These are phyloP conservation scores for Bemisia tabaci DNA, from an alignment of 1,140 invertebrate genomes.

Conservation along the genomic window DNA sequence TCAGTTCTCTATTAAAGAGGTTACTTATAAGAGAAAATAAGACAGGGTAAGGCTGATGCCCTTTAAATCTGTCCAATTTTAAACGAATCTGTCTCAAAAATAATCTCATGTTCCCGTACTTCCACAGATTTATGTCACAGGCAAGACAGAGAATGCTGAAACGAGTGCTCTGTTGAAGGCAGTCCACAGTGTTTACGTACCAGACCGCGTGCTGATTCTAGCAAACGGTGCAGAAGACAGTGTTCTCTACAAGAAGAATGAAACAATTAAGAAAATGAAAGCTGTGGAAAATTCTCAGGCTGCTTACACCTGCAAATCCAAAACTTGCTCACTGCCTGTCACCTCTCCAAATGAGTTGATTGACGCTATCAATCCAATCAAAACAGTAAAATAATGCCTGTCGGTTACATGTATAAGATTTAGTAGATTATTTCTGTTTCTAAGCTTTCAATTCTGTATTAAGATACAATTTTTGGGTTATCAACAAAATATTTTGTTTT, in stretches of 20 bases:
- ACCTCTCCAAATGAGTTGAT: constrained; percentile 50
- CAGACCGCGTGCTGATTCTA: constrained; percentile 52
- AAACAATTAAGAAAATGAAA: constrained; percentile 30
- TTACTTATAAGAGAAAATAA: too few species aligned
- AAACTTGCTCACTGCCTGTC: constrained; percentile 62
- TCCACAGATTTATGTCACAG: constrained; percentile 49
- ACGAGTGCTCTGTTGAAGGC: constrained; percentile 51
- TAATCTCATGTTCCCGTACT: too few species aligned
- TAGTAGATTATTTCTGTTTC: too few species aligned
- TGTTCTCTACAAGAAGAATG: constrained; percentile 24
- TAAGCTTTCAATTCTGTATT: too few species aligned
- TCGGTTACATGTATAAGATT: too few species aligned
- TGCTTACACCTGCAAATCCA: constrained; percentile 68
- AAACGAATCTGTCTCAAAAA: too few species aligned
- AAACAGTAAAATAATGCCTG: too few species aligned
- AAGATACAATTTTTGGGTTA: too few species aligned
- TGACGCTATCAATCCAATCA: constrained; percentile 10
- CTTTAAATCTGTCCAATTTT: too few species aligned
- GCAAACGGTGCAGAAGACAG: constrained; percentile 41
- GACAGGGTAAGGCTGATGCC: too few species aligned
- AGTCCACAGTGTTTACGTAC: constrained; percentile 48
- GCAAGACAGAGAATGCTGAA: constrained; percentile 44
- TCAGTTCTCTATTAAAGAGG: too few species aligned
- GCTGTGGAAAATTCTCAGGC: constrained; percentile 41
- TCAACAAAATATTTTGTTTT: too few species aligned